Evolutionary conservation across 2,888 invertebrate species (phyloP), one percentile per base, ranked within the genome.

Genomic region (Acanthosoma haemorrhoidale): DNA sequence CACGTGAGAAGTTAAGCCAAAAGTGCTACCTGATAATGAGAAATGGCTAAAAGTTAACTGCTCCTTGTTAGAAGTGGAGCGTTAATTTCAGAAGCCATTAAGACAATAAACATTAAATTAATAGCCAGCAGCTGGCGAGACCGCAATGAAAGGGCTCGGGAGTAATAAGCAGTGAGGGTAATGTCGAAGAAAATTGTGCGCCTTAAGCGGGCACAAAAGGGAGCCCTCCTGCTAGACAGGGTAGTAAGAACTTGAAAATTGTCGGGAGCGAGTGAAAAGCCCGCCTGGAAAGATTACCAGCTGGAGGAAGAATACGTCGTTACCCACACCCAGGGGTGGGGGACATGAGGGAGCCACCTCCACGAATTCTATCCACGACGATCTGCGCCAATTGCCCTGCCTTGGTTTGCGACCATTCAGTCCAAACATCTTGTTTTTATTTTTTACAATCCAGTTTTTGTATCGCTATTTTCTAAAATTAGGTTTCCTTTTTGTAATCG

Each of bases 221-320:
- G 51, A n/a, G 4, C n/a, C 13, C 51, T n/a, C 21, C 51, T 51
- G 25, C 51, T 51, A 29, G 51, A 25, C 21, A 51, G 51, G 18
- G n/a, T n/a, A 5, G 51, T 51, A 51, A 51, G 51, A 51, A 51
- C 25, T 51, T 51, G 51, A 25, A 51, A 51, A 51, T 51, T 51
- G 51, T 25, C 51, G 29, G 25, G 25, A 51, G 21, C 25, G 29
- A 51, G 51, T 51, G 51, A 51, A 51, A 51, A 51, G 51, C 51
- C 51, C 29, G 21, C 51, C 25, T 21, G 29, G 51, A 51, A 51
- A 51, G 51, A 51, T 51, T 51, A 51, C 51, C 25, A 51, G 51
- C 51, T 25, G 51, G 51, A 51, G 51, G 51, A 51, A 51, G 51
- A 51, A 51, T 51, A 51, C 51, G 51, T 51, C 51, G 51, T 51